phyloP scores from a whole-genome alignment of 2,888 invertebrate species.

The Sarcophaga rosellei region DNA sequence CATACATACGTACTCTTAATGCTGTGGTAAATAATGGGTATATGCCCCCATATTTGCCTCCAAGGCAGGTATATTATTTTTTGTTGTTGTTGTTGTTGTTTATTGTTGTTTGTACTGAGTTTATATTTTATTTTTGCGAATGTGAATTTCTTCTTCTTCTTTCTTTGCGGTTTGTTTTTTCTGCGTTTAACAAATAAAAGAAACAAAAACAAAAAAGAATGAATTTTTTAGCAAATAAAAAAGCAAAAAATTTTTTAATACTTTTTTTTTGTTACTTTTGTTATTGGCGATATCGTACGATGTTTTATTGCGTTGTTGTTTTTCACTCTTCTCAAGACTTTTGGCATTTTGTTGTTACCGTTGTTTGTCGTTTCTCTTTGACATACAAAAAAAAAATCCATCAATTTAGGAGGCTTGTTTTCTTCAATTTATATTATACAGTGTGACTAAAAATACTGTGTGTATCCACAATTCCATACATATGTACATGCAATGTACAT shows the following conservation, averaged over 20 bases:
- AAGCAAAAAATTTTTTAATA: not conserved
- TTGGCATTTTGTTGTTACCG: slow-evolving; percentile 1
- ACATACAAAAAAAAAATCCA: not conserved
- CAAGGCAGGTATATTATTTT: not conserved
- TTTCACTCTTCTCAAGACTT: not conserved
- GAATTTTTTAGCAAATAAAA: not conserved
- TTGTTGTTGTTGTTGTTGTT: not conserved
- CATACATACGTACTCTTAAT: not conserved
- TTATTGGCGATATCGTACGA: slow-evolving; percentile 17
- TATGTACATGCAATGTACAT: too few species aligned
- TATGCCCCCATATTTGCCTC: slow-evolving; percentile 34
- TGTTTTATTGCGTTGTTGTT: slow-evolving; percentile 10
- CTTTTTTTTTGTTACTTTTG: slow-evolving; percentile 7
- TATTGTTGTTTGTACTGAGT: not conserved
- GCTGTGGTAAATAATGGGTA: not conserved
- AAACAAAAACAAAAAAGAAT: not conserved
- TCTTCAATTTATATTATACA: not conserved
- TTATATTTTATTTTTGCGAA: not conserved
- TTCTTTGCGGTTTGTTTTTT: not conserved
- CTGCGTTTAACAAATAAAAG: not conserved
- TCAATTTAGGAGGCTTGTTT: slow-evolving; percentile 32
- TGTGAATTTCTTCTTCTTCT: slow-evolving; percentile 6
- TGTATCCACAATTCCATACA: not conserved
- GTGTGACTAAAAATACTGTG: slow-evolving; percentile 6
- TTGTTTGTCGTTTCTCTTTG: not conserved